Evolutionary conservation across 2,113 vertebrate species (phyloP), one percentile per base, ranked within the genome.

Genomic region (Prunella fulvescens): DNA sequence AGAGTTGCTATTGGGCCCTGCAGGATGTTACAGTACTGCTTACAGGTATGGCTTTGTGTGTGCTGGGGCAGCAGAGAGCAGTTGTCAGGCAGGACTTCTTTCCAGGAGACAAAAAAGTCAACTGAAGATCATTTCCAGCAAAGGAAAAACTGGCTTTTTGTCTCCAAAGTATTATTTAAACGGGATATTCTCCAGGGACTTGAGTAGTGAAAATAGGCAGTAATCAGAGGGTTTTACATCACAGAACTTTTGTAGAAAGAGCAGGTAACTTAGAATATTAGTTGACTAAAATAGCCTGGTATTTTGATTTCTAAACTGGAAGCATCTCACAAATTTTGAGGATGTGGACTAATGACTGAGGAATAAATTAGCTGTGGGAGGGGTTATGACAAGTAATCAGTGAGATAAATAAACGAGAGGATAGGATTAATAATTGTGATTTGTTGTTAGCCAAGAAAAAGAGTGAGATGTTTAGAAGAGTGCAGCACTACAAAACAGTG

Each of bases 21-120:
- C 95, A 98, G 99, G 96, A 99, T 99, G 99, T 96, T 99, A 57
- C 99, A 99, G 97, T 99, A 99, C 96, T 99, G 99, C 96, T 97
- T 99, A 97, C 99, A 99, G 99, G 99, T 99, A 96, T 42, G 90
- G 51, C 65, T 10, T 51, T 4, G 25, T 51, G 25, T 51, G 2
- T 39, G 29, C 50, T 54, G 64, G 64, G 39, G 1, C 28, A 50
- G 22, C 56, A 54, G 45, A 37, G 39, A 18, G 26, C 37, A 57
- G 0, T 23, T 81, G 14, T 3, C 56, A 35, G 47, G 39, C 35
- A 66, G 58, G 13, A 3, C 19, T 67, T 47, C 56, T 37, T 42
- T 40, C 15, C 28, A 57, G 28, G 40, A 77, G 57, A 44, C 26
- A 54, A 17, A 24, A 67, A 50, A 11, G 10, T 51, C n/a, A 73